Conservation (phyloP, 2,113 vertebrate species). For the Rhombomys opimus region DNA sequence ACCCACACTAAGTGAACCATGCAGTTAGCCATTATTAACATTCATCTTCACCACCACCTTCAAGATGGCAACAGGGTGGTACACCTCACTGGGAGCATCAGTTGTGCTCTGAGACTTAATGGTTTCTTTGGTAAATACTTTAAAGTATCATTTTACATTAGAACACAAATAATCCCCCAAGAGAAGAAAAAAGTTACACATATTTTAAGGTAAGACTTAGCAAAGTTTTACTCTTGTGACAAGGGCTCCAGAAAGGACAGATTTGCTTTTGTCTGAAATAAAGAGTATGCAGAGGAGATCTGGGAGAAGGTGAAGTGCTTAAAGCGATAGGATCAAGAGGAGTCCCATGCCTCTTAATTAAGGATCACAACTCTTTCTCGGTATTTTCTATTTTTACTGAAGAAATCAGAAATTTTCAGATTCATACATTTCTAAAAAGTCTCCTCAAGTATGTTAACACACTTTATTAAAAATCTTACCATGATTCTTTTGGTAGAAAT, state of each 20-base stretch:
- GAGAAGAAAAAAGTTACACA: neutral
- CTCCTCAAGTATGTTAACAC: neutral
- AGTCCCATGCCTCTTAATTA: neutral
- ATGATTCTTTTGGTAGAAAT: neutral
- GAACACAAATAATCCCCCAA: neutral
- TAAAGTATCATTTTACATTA: slow-evolving; percentile 9
- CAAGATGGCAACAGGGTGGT: neutral
- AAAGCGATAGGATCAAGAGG: neutral
- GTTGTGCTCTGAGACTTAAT: neutral
- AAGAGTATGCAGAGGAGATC: neutral
- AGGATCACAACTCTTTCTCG: neutral
- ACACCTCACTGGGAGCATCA: neutral
- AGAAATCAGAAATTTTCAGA: neutral
- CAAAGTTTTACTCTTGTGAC: neutral
- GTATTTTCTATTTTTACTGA: neutral
- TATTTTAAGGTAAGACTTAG: slow-evolving; percentile 19
- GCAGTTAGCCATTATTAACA: neutral
- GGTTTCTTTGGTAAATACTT: neutral
- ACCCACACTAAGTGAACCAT: neutral
- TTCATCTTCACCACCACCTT: neutral
- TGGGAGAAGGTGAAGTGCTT: neutral
- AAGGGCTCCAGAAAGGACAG: neutral
- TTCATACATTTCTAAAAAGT: neutral
- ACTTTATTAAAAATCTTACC: neutral
- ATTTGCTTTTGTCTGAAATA: neutral